A percentile compares a stretch with the other conserved stretches of the same genome.
phyloP scores from a whole-genome alignment of 2,113 vertebrate genomes.

The Ailuropoda melanoleuca region DNA sequence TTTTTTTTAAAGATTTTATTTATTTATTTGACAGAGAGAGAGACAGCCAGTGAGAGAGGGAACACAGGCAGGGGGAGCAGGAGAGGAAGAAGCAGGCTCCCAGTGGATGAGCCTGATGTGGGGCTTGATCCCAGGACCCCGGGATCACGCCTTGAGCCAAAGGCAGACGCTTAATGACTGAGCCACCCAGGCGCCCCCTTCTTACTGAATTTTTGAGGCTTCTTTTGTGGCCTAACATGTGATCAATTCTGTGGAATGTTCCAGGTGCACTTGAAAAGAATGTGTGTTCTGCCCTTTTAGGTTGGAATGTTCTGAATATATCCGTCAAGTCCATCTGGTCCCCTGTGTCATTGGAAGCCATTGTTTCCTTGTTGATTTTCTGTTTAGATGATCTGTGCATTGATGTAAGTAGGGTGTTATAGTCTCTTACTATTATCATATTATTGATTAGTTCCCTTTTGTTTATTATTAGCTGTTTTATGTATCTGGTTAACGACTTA shows the following conservation, averaged over 20 bases:
- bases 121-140: too few relatives aligned
- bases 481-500: not conserved
- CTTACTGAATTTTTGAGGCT: not conserved
- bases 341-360: not conserved
- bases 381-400: not conserved
- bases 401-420: not conserved
- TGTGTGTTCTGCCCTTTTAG: not conserved
- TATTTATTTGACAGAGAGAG: too few relatives aligned
- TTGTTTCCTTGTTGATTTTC: not conserved
- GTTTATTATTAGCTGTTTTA: not conserved
- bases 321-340: not conserved
- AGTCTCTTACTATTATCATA: not conserved
- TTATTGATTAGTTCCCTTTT: not conserved
- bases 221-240: not conserved
- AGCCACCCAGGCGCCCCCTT: too few relatives aligned
- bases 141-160: too few relatives aligned
- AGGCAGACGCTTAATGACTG: too few relatives aligned
- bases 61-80: too few relatives aligned
- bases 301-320: not conserved
- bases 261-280: not conserved
- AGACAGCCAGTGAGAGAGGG: too few relatives aligned
- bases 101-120: too few relatives aligned
- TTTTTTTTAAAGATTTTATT: not conserved
- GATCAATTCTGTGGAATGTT: not conserved
- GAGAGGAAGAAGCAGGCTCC: too few relatives aligned